Conservation (phyloP, 2,113 vertebrate genomes). For the Lathamus discolor region DNA sequence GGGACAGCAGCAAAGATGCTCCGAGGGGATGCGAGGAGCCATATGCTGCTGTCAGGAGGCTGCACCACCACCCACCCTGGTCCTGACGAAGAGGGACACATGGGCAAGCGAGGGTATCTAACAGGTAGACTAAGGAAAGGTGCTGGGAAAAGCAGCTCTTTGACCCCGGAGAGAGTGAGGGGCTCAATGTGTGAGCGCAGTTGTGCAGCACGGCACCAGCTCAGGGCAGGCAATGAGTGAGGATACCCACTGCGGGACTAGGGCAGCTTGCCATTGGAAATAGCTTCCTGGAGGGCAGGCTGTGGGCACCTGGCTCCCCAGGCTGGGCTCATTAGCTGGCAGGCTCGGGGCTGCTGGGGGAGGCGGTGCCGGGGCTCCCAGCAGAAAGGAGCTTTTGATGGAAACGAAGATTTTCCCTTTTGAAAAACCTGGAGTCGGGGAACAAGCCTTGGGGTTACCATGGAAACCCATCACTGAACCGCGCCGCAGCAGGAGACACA, state of each 20-base stretch:
- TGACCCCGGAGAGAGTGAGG: fast-evolving
- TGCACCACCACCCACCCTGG: not conserved
- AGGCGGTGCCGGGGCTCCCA: slow-evolving; percentile 57
- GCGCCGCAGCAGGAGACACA: slow-evolving; percentile 25
- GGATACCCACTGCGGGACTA: fast-evolving
- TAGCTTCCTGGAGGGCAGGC: not conserved
- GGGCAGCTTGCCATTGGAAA: not conserved
- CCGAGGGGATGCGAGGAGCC: not conserved
- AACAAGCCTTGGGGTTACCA: slow-evolving; percentile 75
- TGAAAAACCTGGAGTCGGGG: slow-evolving; percentile 67
- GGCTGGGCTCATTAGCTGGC: not conserved
- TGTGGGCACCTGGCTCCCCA: not conserved
- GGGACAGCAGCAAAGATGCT: fast-evolving
- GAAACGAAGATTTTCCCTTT: slow-evolving; percentile 79
- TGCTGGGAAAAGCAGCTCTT: not conserved
- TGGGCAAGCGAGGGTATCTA: not conserved
- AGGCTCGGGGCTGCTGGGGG: not conserved
- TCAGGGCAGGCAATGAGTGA: fast-evolving
- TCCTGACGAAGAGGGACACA: not conserved
- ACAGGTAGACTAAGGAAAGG: no score
- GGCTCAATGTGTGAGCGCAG: fast-evolving
- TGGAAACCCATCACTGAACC: slow-evolving; percentile 77
- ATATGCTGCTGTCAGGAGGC: not conserved
- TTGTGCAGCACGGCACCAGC: fast-evolving
- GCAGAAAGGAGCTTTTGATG: slow-evolving; percentile 83